Conservation (phyloP, 2,888 invertebrate species). For the Drosophila dives region DNA sequence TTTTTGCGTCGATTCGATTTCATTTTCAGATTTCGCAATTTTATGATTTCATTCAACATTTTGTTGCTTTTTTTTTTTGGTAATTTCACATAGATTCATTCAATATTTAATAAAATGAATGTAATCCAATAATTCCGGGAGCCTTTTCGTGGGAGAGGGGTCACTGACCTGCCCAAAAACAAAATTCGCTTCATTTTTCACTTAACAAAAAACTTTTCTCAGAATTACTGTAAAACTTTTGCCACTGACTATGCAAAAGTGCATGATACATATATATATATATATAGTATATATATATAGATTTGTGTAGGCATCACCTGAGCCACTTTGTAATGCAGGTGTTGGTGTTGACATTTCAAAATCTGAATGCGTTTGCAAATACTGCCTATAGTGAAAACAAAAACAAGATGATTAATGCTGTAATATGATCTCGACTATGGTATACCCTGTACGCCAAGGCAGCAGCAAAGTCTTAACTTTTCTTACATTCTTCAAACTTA, state of each 20-base stretch:
- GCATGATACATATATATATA: conserved; percentile 7
- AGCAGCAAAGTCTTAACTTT: background rate
- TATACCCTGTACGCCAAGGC: conserved; percentile 2
- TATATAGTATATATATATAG: conserved; percentile 9
- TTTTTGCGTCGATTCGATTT: conserved; percentile 16
- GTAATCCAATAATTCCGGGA: conserved; percentile 15
- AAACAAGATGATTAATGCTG: background rate
- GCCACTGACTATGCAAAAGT: conserved; percentile 13
- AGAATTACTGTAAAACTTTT: conserved; percentile 56
- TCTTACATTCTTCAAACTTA: background rate
- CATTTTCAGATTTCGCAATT: conserved; percentile 28
- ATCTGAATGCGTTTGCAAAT: conserved; percentile 72
- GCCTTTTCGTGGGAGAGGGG: conserved; percentile 53
- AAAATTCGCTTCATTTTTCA: conserved; percentile 62
- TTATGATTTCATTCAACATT: conserved; percentile 47
- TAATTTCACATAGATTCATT: conserved; percentile 47
- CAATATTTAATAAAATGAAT: conserved; percentile 37
- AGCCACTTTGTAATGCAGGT: conserved; percentile 69
- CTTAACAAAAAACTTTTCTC: conserved; percentile 50
- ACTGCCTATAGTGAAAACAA: conserved; percentile 42
- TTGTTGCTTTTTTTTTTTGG: conserved; percentile 1
- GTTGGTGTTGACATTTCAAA: conserved; percentile 77
- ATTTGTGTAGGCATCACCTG: conserved; percentile 63
- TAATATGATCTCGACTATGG: background rate
- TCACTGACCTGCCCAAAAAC: conserved; percentile 58